Conservation (phyloP, 2,113 vertebrate species). For the Sardina pilchardus region DNA sequence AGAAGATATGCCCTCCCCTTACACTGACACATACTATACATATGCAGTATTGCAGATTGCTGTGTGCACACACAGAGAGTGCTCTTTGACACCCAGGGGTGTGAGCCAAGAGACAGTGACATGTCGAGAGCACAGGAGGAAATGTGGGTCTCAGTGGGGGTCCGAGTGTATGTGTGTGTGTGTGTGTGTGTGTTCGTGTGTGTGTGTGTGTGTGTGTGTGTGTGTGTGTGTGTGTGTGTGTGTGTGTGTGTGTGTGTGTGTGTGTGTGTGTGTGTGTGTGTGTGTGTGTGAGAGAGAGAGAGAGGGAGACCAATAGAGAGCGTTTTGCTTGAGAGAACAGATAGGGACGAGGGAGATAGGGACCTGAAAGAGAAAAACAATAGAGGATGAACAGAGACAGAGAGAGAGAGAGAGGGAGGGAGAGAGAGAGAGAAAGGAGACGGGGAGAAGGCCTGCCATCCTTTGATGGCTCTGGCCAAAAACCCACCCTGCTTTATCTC, state of each 20-base stretch:
- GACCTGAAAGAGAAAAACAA: neutral
- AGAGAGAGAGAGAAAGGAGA: conserved; percentile 30
- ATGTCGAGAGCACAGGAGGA: neutral
- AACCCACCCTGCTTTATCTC: conserved; percentile 60
- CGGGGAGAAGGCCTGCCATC: conserved; percentile 53
- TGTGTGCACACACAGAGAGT: neutral
- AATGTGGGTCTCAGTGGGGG: neutral
- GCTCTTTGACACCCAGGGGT: neutral
- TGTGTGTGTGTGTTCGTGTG: neutral
- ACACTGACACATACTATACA: neutral
- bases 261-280: too few species aligned
- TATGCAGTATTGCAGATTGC: neutral
- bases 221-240: neutral
- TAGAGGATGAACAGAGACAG: conserved; percentile 40
- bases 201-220: conserved; percentile 33
- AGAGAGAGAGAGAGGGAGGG: conserved; percentile 32
- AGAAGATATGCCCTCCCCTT: neutral
- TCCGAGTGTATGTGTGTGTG: neutral
- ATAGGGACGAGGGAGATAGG: conserved; percentile 9
- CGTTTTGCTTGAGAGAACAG: conserved; percentile 30
- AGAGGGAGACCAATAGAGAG: neutral
- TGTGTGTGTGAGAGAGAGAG: neutral
- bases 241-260: too few species aligned
- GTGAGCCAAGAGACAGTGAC: neutral
- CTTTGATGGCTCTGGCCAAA: conserved; percentile 59